Evolutionary conservation across 2,113 vertebrate species (phyloP), one percentile per base, ranked within the genome.

Genomic region (Nesoenas mayeri): DNA sequence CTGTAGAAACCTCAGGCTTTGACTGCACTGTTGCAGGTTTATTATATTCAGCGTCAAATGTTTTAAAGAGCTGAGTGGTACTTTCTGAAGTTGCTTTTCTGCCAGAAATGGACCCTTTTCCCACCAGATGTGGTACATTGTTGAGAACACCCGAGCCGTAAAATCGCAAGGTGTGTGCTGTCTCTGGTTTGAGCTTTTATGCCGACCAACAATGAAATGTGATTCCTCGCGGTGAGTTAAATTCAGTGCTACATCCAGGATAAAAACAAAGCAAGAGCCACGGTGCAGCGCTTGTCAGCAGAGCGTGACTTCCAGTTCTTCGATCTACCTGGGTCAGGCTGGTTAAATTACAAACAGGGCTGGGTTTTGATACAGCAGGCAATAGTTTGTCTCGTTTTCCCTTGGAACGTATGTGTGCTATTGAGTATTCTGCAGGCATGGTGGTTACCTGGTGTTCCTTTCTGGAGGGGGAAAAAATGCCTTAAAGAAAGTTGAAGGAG

Each of bases 221-320:
- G 44, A 53, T 87, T 78, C n/a, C 17, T 72, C 86, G 84, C 25
- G 50, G 40, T n/a, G 34, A 81, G 79, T 16, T 83, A 65, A 83
- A 85, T 74, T 57, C 89, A 44, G 75, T 0, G 2, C 51, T 58
- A 11, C 73, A 47, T 62, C 77, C 83, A 60, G 51, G 57, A 62
- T 72, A 8, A 79, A 93, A 93, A 80, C 83, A 94, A 86, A 85
- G 79, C 25, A 2, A 88, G 79, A 92, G 91, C 60, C 66, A 47
- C 1, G 5, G 65, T 89, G 47, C 73, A n/a, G 74, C 2, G 25
- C 89, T 65, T 54, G 62, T 29, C 89, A 87, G 80, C 84, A 72
- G 94, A 93, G 93, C 7, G 0, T 86, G 91, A 60, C 92, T 85
- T 77, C 25, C 71, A 74, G 18, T 80, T 85, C 77, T 69, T 79